These are phyloP conservation scores for Anaspis maculata DNA, from an alignment of 2,888 invertebrate species.

Conservation along the genomic window DNA sequence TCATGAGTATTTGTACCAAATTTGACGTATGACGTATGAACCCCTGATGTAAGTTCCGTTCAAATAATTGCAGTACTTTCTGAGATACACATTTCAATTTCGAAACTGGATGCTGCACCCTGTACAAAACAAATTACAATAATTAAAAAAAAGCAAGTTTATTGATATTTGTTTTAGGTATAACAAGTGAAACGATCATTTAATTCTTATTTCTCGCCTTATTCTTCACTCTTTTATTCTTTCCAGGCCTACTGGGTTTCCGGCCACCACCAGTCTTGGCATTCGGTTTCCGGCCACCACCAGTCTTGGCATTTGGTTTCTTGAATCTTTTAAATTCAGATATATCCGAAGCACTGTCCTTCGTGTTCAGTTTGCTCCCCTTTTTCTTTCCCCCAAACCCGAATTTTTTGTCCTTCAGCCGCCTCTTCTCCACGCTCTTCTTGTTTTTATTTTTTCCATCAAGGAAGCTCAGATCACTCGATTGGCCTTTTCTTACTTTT, in stretches of 20 bases:
- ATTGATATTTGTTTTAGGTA: too few species aligned
- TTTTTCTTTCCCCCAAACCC: conserved; percentile 96
- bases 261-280: too few species aligned
- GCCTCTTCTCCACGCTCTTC: conserved; percentile 46
- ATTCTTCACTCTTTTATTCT: conserved; percentile 42
- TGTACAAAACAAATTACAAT: too few species aligned
- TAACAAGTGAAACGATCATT: too few species aligned
- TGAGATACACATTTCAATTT: too few species aligned
- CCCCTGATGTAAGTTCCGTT: too few species aligned
- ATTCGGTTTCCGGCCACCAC: conserved; percentile 16
- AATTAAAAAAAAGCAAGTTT: too few species aligned
- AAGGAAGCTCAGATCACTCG: conserved; percentile 71
- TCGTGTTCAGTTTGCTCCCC: conserved; percentile 79
- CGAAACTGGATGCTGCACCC: too few species aligned
- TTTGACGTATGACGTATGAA: too few species aligned
- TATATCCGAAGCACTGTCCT: conserved; percentile 64
- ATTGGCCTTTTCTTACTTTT: conserved; percentile 75
- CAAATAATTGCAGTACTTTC: too few species aligned
- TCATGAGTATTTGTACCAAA: too few species aligned
- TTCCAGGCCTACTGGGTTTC: conserved; percentile 38
- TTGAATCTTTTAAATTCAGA: conserved; percentile 45
- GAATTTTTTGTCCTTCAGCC: conserved; percentile 74
- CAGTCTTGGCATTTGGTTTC: conserved; percentile 26
- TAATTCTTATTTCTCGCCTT: too few species aligned
- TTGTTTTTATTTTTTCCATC: conserved; percentile 48